phyloP scores from a whole-genome alignment of 2,797 vertebrate species.

The Pagetopsis macropterus region DNA sequence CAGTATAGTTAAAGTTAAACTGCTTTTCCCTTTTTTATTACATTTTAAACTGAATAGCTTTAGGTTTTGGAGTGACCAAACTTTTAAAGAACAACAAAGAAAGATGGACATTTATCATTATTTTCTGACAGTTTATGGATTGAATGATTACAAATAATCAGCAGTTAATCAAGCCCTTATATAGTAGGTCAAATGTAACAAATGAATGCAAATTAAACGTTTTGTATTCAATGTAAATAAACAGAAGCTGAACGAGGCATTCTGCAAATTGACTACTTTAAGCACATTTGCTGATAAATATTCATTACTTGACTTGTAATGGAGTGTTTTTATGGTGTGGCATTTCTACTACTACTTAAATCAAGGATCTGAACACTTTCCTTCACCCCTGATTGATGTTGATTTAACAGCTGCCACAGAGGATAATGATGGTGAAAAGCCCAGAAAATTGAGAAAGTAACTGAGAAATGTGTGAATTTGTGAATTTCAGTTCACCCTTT shows the following conservation, averaged over 20 bases:
- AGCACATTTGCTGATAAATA: neutral
- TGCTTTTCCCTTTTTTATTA: too few relatives aligned
- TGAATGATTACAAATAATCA: too few relatives aligned
- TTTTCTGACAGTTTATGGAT: too few relatives aligned
- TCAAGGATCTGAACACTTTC: constrained; percentile 4
- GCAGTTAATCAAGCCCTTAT: too few relatives aligned
- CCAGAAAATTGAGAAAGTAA: constrained; percentile 20
- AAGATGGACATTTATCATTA: too few relatives aligned
- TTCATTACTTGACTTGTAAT: neutral
- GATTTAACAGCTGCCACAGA: constrained; percentile 30
- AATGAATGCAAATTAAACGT: neutral
- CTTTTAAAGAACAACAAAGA: too few relatives aligned
- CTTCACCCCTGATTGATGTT: constrained; percentile 8
- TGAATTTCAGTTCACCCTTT: constrained; percentile 42
- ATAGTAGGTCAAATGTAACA: neutral
- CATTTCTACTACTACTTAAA: neutral
- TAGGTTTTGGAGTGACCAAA: too few relatives aligned
- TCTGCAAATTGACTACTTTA: neutral
- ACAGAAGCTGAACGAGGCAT: neutral
- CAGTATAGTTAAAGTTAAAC: too few relatives aligned
- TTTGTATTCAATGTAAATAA: neutral
- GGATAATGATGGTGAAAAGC: constrained; percentile 17
- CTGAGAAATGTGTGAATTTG: constrained; percentile 47
- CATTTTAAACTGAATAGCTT: too few relatives aligned
- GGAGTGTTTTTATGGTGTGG: neutral